Percentiles rank a stretch among this genome's conserved stretches.
Conservation (phyloP, 2,888 invertebrate species). For the Arenicola marina region DNA sequence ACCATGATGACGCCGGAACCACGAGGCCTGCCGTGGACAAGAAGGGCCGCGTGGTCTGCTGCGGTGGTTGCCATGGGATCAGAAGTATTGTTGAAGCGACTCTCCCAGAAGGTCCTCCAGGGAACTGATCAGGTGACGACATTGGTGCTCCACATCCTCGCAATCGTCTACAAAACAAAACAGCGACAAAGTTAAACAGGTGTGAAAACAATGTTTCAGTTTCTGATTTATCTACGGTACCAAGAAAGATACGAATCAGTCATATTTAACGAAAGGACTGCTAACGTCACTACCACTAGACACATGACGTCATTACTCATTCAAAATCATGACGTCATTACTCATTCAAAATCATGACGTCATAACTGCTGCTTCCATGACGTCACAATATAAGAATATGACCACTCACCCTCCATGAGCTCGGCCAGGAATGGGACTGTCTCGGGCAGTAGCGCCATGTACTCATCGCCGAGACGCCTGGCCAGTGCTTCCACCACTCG, state of each 20-base stretch:
- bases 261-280: neutral
- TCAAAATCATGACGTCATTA: neutral
- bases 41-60: too few species aligned
- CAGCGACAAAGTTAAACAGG: neutral
- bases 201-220: neutral
- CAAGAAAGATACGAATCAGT: neutral
- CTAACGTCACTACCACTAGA: too few species aligned
- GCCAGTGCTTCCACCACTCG: conserved; percentile 79
- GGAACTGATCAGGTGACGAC: conserved; percentile 79
- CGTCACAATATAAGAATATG: neutral
- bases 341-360: neutral
- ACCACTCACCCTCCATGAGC: conserved; percentile 78
- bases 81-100: conserved; percentile 66
- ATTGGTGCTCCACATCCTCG: conserved; percentile 77
- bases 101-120: conserved; percentile 87
- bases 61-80: too few species aligned
- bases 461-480: conserved; percentile 83
- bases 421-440: conserved; percentile 93
- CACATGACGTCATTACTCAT: too few species aligned
- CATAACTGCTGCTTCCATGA: neutral
- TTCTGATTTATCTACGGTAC: neutral
- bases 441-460: conserved; percentile 85
- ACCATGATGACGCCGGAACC: too few species aligned
- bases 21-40: too few species aligned
- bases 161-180: conserved; percentile 53